Evolutionary conservation across 1,140 invertebrate genomes (phyloP), one percentile per base, ranked within the genome.

Genomic region (Conus betulinus): DNA sequence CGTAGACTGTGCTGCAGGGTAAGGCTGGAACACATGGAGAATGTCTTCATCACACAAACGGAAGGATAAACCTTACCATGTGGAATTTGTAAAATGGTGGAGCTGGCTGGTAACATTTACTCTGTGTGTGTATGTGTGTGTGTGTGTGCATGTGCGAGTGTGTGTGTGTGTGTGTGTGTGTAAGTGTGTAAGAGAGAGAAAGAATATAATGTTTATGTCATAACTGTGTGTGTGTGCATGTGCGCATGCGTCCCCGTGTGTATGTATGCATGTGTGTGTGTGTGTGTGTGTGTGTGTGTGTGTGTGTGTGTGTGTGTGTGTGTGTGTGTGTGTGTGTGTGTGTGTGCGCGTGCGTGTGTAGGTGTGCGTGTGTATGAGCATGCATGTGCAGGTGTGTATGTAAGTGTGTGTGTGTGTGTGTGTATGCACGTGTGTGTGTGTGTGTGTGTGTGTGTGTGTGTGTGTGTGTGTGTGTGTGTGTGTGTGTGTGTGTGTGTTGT

Each of bases 401-500:
- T 39, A 25, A 39, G 23, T 83, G 51, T 85, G 39, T 23, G n/a
- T 15, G 23, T 74, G 76, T 0, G 25, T 39, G 25, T 10, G 25
- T 3, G n/a, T 1, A 6, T 39, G 76, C 11, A 2, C 1, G 25
- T 39, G 76, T 78, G 76, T 78, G 76, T 78, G 76, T 78, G 25
- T 78, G 76, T 78, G 76, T 78, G 76, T 39, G 25, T 39, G 76
- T 39, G 74, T 39, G 74, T 78, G 15, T 17, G 78, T 53, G 27
- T 81, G 78, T 53, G 17, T 74, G 76, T 78, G n/a, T 11, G n/a
- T 78, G 76, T 78, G n/a, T 27, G 6, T 78, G 76, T 78, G n/a
- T 27, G 10, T 39, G 27, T 78, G n/a, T 27, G n/a, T 39, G n/a
- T 39, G 25, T 39, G 20, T n/a, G 76, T n/a, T 39, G 39, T 51